A percentile compares a stretch with the other conserved stretches of the same genome.
Evolutionary conservation across 2,888 invertebrate genomes (phyloP).

Genomic region (Dexiosoma caninum): DNA sequence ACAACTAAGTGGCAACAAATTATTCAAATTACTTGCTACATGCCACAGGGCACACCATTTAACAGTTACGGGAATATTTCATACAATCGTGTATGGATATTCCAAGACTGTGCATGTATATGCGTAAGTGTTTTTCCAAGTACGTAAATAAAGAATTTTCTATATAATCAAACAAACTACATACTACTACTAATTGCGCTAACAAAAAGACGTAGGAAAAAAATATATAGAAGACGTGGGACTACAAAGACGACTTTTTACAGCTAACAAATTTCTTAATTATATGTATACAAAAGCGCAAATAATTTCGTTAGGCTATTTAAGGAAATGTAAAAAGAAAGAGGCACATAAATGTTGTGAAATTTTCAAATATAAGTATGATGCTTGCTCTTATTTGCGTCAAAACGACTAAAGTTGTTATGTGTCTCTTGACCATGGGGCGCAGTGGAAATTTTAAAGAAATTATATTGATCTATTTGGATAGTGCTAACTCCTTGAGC

Average conservation of each 20-base stretch:
- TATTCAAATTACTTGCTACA: constrained; percentile 63
- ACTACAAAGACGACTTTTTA: background rate
- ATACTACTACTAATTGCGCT: constrained; percentile 45
- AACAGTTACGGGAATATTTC: constrained; percentile 36
- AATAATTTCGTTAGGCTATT: background rate
- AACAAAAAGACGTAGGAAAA: background rate
- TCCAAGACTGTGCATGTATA: background rate
- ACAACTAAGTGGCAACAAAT: constrained; percentile 60
- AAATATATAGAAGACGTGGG: background rate
- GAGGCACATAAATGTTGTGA: too few relatives aligned
- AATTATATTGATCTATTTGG: too few relatives aligned
- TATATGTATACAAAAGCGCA: constrained; percentile 37
- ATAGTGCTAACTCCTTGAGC: too few relatives aligned
- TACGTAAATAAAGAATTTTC: constrained; percentile 25
- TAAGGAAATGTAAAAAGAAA: background rate
- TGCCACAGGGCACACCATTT: constrained; percentile 41
- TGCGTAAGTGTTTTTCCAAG: background rate
- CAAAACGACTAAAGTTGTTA: too few relatives aligned
- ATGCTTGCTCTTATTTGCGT: too few relatives aligned
- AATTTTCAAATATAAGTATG: too few relatives aligned
- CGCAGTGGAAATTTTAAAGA: too few relatives aligned
- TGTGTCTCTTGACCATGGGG: too few relatives aligned
- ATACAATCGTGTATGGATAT: background rate
- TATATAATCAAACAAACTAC: constrained; percentile 44
- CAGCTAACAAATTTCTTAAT: constrained; percentile 34